These are phyloP conservation scores for Enteromius unitaeniatus DNA, from an alignment of 2,797 vertebrate genomes.

Conservation along the genomic window DNA sequence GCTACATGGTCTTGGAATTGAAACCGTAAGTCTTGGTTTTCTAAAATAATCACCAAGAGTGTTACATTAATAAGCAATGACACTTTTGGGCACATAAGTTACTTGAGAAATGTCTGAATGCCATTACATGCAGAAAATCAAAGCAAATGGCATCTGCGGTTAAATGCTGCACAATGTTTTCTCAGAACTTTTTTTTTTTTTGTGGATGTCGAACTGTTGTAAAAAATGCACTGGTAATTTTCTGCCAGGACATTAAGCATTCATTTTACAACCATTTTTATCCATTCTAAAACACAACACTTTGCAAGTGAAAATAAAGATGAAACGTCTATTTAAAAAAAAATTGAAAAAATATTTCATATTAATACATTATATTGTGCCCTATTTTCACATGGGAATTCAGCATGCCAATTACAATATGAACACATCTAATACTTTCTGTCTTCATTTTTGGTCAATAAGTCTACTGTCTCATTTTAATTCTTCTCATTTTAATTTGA, in stretches of 20 bases:
- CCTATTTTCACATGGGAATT: background rate
- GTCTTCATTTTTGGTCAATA: background rate
- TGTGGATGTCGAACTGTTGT: background rate
- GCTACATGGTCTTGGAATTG: slow-evolving; percentile 84
- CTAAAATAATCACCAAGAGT: background rate
- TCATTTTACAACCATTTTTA: background rate
- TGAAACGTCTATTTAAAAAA: background rate
- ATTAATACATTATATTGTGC: background rate
- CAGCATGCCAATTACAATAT: background rate
- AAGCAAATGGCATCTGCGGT: background rate
- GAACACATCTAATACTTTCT: background rate
- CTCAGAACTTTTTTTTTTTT: background rate
- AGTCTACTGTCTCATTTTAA: background rate
- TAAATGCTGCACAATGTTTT: background rate
- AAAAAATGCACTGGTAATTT: background rate
- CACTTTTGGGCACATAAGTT: background rate
- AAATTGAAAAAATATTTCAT: background rate
- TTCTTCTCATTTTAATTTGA: too few relatives aligned
- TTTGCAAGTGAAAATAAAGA: background rate
- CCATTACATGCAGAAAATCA: background rate
- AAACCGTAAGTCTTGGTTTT: slow-evolving; percentile 77
- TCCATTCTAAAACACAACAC: background rate
- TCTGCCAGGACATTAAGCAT: background rate
- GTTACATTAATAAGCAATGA: background rate
- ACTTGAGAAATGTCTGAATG: background rate